Evolutionary conservation across 2,113 vertebrate species (phyloP), one percentile per base, ranked within the genome.

Genomic region (Engystomops pustulosus): DNA sequence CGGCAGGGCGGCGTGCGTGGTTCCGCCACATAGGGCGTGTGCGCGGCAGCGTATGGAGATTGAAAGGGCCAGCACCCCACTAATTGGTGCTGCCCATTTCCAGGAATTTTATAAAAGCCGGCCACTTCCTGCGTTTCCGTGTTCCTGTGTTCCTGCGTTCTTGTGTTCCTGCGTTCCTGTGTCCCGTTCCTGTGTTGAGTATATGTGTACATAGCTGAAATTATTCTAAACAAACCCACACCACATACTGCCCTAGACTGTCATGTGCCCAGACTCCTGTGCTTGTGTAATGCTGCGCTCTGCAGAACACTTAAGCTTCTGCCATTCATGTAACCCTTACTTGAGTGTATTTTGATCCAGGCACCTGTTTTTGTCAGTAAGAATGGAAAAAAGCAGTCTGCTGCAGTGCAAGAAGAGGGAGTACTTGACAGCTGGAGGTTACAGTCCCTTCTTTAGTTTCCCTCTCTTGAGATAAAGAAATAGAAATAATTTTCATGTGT

Each of bases 311-410:
- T 81, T 81, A 81, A 81, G 79, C 79, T 70, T 69, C 45, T 49
- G 45, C 47, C 36, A 10, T 81, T 81, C 65, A 51, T 81, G 67
- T 69, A 70, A 53, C 65, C 38, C 6, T 38, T 25, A 34, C 44
- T 44, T 51, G n/a, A 5, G 47, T 70, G 45, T 81, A 81, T 81
- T 70, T 81, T 81, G 32, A 81, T 81, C 65, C 79, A 34, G 20
- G 23, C 79, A 81, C 44, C 79, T 81, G 79, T 70, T 81, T 49
- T 53, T 70, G 79, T 81, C 79, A 81, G 9, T 81, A 51, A 38
- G 45, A 81, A 81, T 51, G 44, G 36, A 47, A 69, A 69, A 80
- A 81, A 81, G 62, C 44, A 36, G 60, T 18, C 27, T 70, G 23
- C 25, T 8, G 9, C 23, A 23, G 62, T 38, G 32, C 49, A 23